Percentiles rank a stretch among this genome's conserved stretches.
Evolutionary conservation across 1,140 invertebrate species (phyloP).

Genomic region (Phymastichus coffea): DNA sequence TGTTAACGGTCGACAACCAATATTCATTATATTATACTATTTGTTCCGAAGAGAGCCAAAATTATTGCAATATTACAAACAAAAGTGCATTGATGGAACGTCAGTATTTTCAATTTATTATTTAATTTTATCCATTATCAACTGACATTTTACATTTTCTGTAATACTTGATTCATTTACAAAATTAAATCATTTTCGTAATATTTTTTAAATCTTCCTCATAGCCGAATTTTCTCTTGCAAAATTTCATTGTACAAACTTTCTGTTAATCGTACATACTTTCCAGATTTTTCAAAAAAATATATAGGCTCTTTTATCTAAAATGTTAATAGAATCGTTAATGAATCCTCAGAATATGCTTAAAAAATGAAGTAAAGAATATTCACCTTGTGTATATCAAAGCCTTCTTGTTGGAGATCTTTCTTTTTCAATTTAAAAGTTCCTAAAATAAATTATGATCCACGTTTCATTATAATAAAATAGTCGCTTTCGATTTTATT

Average conservation of each 20-base stretch:
- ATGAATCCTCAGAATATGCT: too few species aligned
- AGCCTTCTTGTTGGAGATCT: conserved; percentile 79
- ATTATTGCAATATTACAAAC: not conserved
- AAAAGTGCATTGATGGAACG: too few species aligned
- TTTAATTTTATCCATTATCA: too few species aligned
- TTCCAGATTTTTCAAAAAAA: conserved; percentile 67
- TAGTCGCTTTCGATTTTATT: not conserved
- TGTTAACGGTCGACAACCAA: too few species aligned
- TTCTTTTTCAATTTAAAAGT: conserved; percentile 91
- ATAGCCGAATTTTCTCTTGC: conserved; percentile 60
- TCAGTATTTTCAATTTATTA: too few species aligned
- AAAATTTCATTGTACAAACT: conserved; percentile 68
- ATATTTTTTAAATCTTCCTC: too few species aligned
- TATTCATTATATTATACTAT: too few species aligned
- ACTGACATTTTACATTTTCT: too few species aligned
- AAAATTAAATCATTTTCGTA: too few species aligned
- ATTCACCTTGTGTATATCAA: conserved; percentile 58
- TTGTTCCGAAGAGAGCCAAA: not conserved
- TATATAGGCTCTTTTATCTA: conserved; percentile 71
- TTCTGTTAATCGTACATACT: conserved; percentile 67
- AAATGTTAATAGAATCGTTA: conserved; percentile 25
- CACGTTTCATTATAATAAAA: not conserved
- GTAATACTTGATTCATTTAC: too few species aligned
- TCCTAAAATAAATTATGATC: conserved; percentile 51
- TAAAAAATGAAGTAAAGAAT: not conserved